Percentiles rank a stretch among this genome's conserved stretches.
Evolutionary conservation across 2,113 vertebrate genomes (phyloP).

Genomic region (Triplophysa dalaica): DNA sequence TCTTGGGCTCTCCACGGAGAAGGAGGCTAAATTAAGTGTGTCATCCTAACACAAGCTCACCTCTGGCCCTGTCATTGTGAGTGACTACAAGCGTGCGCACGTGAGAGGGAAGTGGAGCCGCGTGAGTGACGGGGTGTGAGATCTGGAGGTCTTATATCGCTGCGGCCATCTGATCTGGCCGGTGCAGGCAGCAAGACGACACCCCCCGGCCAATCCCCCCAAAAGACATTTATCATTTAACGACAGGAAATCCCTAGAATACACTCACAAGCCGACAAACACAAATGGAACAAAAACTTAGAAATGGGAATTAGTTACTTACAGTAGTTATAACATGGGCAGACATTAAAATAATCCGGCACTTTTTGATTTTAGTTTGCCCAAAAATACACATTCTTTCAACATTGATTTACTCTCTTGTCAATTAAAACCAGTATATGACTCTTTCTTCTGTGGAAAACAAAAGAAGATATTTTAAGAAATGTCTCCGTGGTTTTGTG

Average conservation of each 20-base stretch:
- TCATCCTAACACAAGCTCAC: constrained; percentile 65
- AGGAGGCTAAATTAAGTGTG: constrained; percentile 65
- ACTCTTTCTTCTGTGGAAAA: too few species aligned
- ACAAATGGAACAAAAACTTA: not conserved
- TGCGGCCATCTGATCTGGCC: constrained; percentile 76
- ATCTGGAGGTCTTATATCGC: constrained; percentile 62
- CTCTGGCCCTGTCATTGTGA: constrained; percentile 29
- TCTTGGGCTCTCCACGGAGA: constrained; percentile 55
- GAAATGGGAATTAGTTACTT: not conserved
- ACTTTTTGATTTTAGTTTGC: too few species aligned
- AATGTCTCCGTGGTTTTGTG: too few species aligned
- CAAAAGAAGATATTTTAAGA: too few species aligned
- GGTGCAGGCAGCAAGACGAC: constrained; percentile 54
- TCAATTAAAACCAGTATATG: too few species aligned
- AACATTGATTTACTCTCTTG: too few species aligned
- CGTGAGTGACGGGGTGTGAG: constrained; percentile 62
- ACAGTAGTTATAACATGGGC: too few species aligned
- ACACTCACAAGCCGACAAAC: constrained; percentile 25
- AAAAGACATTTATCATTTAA: constrained; percentile 86
- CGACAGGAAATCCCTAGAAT: not conserved
- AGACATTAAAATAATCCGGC: too few species aligned
- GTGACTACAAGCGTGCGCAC: constrained; percentile 26
- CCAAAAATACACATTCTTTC: too few species aligned
- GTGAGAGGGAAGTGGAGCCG: constrained; percentile 9
- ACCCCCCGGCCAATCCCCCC: constrained; percentile 56